phyloP scores from a whole-genome alignment of 2,888 invertebrate genomes.

The Camponotus fellah region DNA sequence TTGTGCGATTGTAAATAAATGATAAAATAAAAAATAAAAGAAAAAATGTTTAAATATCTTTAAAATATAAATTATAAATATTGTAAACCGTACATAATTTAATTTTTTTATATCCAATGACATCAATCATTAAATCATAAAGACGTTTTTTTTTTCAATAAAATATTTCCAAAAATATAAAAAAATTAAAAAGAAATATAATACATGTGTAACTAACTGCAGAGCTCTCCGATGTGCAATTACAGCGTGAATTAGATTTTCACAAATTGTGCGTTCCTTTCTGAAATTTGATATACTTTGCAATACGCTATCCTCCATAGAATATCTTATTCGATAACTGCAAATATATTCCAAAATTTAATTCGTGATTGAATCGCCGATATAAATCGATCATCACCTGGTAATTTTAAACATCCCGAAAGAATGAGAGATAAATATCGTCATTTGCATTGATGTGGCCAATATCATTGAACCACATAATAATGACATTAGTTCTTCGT shows the following conservation, averaged over 20 bases:
- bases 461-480: neutral
- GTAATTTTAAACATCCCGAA: slow-evolving; percentile 38
- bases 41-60: neutral
- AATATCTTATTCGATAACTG: slow-evolving; percentile 15
- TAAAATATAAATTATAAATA: neutral
- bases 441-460: neutral
- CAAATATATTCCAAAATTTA: slow-evolving; percentile 18
- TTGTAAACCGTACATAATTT: neutral
- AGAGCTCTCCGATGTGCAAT: slow-evolving; percentile 23
- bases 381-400: slow-evolving; percentile 4
- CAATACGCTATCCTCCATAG: neutral
- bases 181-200: neutral
- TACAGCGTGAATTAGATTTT: neutral
- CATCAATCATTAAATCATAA: neutral
- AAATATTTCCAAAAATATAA: neutral
- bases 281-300: neutral
- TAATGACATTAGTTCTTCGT: neutral
- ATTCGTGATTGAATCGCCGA: neutral
- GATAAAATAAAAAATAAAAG: neutral
- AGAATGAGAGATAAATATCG: neutral
- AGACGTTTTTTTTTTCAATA: neutral
- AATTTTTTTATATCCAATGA: neutral
- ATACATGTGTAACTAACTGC: neutral
- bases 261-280: slow-evolving; percentile 4
- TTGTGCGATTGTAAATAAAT: neutral